Conservation (phyloP, 2,113 vertebrate species). For the Oxyruncus cristatus region DNA sequence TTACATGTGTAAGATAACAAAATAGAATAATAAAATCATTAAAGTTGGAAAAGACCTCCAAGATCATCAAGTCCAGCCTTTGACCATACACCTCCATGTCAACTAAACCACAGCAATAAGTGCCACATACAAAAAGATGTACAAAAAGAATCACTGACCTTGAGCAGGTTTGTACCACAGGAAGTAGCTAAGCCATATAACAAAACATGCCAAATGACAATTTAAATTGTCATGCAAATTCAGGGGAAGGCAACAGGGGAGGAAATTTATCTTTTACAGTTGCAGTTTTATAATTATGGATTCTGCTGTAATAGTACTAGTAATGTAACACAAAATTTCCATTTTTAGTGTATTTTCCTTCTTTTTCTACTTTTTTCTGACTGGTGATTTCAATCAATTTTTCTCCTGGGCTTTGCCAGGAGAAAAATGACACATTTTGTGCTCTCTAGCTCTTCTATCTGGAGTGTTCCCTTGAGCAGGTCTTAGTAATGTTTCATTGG, state of each 20-base stretch:
- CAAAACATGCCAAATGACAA: not conserved
- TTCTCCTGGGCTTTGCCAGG: not conserved
- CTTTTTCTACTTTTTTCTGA: not conserved
- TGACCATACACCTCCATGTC: not conserved
- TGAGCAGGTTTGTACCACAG: not conserved
- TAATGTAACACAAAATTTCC: not conserved
- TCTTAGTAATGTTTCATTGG: not conserved
- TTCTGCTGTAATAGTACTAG: not conserved
- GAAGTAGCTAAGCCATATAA: not conserved
- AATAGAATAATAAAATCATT: not conserved
- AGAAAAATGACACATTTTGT: accelerated
- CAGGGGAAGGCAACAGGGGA: not conserved
- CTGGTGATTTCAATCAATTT: not conserved
- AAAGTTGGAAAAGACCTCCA: not conserved
- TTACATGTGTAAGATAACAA: not conserved
- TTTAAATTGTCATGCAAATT: not conserved
- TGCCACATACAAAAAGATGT: not conserved
- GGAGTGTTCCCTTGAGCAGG: not conserved
- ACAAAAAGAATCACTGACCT: not conserved
- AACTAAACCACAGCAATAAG: not conserved
- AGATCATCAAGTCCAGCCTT: not conserved
- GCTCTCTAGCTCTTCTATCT: not conserved
- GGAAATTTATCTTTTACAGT: not conserved
- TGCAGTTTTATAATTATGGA: not conserved
- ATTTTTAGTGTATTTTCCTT: not conserved